Conservation (phyloP, 2,113 vertebrate species). For the Athene noctua region DNA sequence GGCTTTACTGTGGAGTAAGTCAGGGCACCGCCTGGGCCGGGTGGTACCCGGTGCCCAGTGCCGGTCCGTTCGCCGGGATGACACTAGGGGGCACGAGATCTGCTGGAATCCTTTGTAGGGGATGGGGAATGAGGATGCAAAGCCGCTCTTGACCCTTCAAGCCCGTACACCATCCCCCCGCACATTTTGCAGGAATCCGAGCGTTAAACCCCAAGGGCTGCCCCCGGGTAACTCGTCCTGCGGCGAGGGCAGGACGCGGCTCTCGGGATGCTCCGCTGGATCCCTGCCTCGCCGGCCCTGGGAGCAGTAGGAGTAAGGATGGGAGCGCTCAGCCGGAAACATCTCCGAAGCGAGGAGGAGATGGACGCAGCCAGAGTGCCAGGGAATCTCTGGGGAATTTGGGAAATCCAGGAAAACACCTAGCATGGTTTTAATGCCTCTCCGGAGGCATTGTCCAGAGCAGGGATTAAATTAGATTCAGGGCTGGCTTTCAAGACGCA, state of each 20-base stretch:
- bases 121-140: not conserved
- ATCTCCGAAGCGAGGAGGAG: not conserved
- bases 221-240: not conserved
- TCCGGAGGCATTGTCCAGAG: not conserved
- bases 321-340: not conserved
- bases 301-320: not conserved
- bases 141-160: not conserved
- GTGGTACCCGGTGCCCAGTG: not conserved
- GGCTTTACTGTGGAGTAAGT: not conserved
- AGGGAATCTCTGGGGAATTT: not conserved
- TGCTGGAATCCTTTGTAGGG: conserved; percentile 45
- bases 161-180: not conserved
- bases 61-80: conserved; percentile 5
- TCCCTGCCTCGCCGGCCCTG: fast-evolving
- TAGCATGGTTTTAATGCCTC: conserved; percentile 4
- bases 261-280: fast-evolving
- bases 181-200: not conserved
- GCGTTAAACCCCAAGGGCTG: not conserved
- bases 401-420: conserved; percentile 42
- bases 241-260: not conserved
- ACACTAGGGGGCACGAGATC: conserved; percentile 64
- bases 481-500: conserved; percentile 18
- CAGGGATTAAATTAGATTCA: not conserved
- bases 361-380: not conserved
- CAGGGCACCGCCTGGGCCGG: not conserved